phyloP scores from a whole-genome alignment of 2,797 vertebrate species.

The Macrochelys suwanniensis region DNA sequence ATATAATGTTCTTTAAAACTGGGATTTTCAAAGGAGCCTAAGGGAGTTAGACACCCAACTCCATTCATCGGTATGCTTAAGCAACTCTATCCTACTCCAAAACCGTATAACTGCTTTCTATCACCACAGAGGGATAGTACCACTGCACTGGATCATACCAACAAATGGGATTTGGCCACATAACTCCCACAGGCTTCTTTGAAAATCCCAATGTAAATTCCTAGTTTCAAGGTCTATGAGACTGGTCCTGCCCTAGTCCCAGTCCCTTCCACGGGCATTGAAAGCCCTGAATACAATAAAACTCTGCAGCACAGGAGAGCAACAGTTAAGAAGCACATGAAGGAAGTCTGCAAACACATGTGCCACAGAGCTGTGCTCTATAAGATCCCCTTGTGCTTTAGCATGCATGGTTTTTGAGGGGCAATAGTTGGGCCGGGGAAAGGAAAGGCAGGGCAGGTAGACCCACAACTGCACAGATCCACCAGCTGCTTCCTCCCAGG shows the following conservation, averaged over 20 bases:
- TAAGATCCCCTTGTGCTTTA: not conserved
- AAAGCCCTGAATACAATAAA: not conserved
- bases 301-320: not conserved
- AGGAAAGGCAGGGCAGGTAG: not conserved
- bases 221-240: not conserved
- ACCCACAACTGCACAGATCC: not conserved
- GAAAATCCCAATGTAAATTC: not conserved
- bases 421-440: not conserved
- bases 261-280: not conserved
- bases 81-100: not conserved
- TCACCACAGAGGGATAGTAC: not conserved
- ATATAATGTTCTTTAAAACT: not conserved
- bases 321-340: not conserved
- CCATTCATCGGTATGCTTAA: not conserved
- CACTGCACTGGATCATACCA: not conserved
- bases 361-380: not conserved
- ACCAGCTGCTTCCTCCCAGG: accelerated
- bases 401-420: not conserved
- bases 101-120: not conserved
- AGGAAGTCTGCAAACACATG: not conserved
- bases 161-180: not conserved
- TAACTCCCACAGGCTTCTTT: not conserved
- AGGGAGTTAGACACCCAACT: not conserved
- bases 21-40: not conserved
- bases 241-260: not conserved